Conservation (phyloP, 2,797 vertebrate species). For the Sebastolobus alascanus region DNA sequence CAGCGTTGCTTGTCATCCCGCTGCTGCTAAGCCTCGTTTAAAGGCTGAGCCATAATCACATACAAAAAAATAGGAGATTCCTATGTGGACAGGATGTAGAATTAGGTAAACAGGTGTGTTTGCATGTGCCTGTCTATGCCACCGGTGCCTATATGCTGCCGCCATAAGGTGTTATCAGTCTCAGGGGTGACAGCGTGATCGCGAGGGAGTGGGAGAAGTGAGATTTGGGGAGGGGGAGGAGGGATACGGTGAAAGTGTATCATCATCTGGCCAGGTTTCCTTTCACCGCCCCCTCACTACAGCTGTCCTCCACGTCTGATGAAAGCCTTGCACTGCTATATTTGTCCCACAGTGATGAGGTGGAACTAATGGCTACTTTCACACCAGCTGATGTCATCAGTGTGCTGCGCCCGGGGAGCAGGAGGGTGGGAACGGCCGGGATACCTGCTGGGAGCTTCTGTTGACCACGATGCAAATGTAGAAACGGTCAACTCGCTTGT, state of each 20-base stretch:
- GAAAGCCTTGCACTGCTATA: slow-evolving; percentile 78
- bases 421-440: slow-evolving; percentile 33
- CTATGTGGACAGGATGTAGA: slow-evolving; percentile 14
- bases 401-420: slow-evolving; percentile 67
- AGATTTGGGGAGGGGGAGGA: slow-evolving; percentile 57
- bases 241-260: slow-evolving; percentile 70
- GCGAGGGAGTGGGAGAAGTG: slow-evolving; percentile 56
- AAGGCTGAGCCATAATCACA: slow-evolving; percentile 47
- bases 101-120: slow-evolving; percentile 50
- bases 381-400: slow-evolving; percentile 82
- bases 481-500: slow-evolving; percentile 4
- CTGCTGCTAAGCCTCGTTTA: slow-evolving; percentile 57
- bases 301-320: slow-evolving; percentile 82
- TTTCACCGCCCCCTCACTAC: slow-evolving; percentile 73
- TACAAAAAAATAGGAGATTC: slow-evolving; percentile 23
- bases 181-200: slow-evolving; percentile 60
- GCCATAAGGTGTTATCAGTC: slow-evolving; percentile 61
- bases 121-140: slow-evolving; percentile 14
- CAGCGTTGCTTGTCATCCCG: slow-evolving; percentile 49
- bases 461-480: slow-evolving; percentile 40
- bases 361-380: slow-evolving; percentile 85
- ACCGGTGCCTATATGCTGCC: slow-evolving; percentile 41
- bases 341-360: slow-evolving; percentile 85
- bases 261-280: slow-evolving; percentile 82
- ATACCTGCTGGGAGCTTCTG: slow-evolving; percentile 72